A percentile compares a stretch with the other conserved stretches of the same genome.
Conservation (phyloP, 2,113 vertebrate species). For the Varanus salvator region DNA sequence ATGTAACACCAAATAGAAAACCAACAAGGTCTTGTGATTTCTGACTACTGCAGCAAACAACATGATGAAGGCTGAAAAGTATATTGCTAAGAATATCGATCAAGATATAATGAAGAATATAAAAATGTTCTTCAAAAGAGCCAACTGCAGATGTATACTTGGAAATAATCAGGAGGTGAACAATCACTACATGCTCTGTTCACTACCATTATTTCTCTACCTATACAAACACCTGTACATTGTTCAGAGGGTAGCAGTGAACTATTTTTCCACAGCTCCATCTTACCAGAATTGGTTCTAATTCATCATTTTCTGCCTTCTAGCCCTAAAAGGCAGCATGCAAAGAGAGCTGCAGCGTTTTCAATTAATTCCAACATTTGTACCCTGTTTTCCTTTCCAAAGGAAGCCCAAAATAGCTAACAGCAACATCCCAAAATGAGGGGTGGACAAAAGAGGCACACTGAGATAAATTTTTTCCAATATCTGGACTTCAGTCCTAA, state of each 20-base stretch:
- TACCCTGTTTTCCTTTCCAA: background rate
- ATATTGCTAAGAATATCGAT: background rate
- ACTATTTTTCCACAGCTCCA: background rate
- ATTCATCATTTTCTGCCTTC: background rate
- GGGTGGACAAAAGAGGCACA: background rate
- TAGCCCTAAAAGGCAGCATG: background rate
- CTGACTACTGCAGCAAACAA: background rate
- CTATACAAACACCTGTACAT: background rate
- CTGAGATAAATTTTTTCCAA: too few species aligned
- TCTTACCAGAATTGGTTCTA: background rate
- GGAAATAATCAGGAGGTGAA: background rate
- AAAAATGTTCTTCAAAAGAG: background rate
- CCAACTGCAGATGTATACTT: background rate
- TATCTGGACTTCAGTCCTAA: background rate
- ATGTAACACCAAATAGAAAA: background rate
- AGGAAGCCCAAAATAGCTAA: background rate
- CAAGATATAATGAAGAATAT: background rate
- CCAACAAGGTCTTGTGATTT: background rate
- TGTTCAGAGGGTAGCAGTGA: background rate
- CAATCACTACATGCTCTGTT: background rate
- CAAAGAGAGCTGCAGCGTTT: background rate
- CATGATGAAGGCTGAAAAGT: background rate
- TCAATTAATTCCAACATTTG: too few species aligned
- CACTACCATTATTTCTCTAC: background rate
- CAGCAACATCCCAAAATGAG: background rate